Conservation (phyloP, 1,140 invertebrate species). For the Campoletis sonorensis region DNA sequence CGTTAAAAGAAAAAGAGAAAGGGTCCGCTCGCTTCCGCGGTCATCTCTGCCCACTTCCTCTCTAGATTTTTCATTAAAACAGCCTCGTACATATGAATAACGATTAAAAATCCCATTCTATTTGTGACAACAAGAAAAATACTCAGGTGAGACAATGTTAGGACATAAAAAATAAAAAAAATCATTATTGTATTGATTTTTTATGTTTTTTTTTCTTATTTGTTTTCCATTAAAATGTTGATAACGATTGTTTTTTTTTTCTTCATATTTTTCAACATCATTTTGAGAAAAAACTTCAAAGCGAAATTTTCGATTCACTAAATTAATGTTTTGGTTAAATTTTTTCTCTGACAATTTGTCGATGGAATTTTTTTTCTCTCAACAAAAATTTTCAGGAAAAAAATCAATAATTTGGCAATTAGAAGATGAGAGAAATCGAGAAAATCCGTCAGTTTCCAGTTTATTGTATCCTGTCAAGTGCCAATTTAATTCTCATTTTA, state of each 20-base stretch:
- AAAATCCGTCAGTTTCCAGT: not conserved
- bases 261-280: too few species aligned
- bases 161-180: too few species aligned
- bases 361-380: not conserved
- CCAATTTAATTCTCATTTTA: not conserved
- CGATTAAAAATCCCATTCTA: not conserved
- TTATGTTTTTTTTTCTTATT: too few species aligned
- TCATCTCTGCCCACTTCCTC: constrained; percentile 41
- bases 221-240: too few species aligned
- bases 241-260: too few species aligned
- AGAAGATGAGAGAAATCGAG: not conserved
- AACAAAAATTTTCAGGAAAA: not conserved
- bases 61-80: not conserved
- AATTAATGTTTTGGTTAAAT: too few species aligned
- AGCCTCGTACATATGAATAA: not conserved
- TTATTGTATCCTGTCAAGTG: not conserved
- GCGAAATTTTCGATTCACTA: too few species aligned
- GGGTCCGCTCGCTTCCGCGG: constrained; percentile 37
- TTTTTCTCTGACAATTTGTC: too few species aligned
- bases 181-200: too few species aligned
- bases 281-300: too few species aligned
- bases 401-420: not conserved
- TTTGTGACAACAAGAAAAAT: not conserved
- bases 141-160: not conserved
- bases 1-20: constrained; percentile 49